Evolutionary conservation across 2,797 vertebrate genomes (phyloP), one percentile per base, ranked within the genome.

Genomic region (Phaenicophaeus curvirostris): DNA sequence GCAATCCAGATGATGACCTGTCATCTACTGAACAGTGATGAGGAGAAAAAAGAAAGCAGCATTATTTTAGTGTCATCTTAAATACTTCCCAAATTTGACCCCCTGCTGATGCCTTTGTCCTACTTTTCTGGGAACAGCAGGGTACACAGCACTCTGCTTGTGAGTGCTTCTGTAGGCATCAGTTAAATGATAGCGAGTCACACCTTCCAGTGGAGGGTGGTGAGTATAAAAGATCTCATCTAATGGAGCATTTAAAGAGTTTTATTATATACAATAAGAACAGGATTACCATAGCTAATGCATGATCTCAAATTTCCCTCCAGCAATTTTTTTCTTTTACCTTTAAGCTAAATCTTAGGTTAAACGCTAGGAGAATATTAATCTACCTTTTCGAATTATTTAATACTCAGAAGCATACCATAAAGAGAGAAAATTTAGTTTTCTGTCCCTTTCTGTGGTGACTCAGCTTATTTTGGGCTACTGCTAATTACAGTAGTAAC

Each of bases 1-100:
- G 97, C 42, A 98, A 95, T 42, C 97, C 97, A 85, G 97, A 96
- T 24, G 98, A 96, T 35, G 98, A 96, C 28, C 97, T 97, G 95
- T 99, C 98, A 81, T 98, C 98, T 77, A 97, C 98, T 98, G 89
- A 41, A 85, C 0, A 0, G 61, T 59, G 75, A 88, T 58, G 65
- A 90, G 39, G 57, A 83, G 61, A 28, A 78, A 76, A 90, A 82
- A 89, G 44, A 93, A 83, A 92, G 28, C 31, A 73, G 41, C 11
- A 31, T 95, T 87, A 91, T 63, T 80, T 91, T 65, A 82, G 67
- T 78, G 71, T 69, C 74, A 59, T 91, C 71, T 81, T 68, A 87
- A 92, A 73, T 15, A 41, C 31, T 85, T 95, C 50, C 87, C 41
- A 91, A 68, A 72, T 91, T 74, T 90, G 77, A 68, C 41, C 25